Conservation (phyloP, 2,888 invertebrate genomes). For the Meiosimyza platycephala region DNA sequence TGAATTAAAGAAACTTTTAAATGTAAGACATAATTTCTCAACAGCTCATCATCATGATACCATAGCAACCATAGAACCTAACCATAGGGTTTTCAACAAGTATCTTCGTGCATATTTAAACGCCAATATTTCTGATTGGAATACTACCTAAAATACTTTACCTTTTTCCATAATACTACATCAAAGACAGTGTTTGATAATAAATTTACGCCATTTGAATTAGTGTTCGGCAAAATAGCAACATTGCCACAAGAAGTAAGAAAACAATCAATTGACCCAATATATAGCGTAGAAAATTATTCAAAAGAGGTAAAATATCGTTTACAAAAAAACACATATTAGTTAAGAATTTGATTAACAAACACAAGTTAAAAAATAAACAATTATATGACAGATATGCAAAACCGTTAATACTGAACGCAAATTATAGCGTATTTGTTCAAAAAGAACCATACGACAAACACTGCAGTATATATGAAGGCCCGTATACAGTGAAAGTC, state of each 20-base stretch:
- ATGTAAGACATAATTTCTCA: constrained; percentile 31
- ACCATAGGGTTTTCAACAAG: constrained; percentile 36
- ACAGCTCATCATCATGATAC: constrained; percentile 41
- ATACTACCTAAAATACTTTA: constrained; percentile 13
- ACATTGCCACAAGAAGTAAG: too few relatives aligned
- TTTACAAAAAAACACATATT: too few relatives aligned
- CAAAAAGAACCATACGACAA: too few relatives aligned
- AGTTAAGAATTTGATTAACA: too few relatives aligned
- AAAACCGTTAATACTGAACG: not conserved
- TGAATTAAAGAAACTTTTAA: too few relatives aligned
- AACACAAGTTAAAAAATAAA: not conserved
- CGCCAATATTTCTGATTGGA: constrained; percentile 7
- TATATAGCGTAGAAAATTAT: too few relatives aligned
- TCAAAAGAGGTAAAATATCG: too few relatives aligned
- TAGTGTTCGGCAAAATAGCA: too few relatives aligned
- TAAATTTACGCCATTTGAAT: not conserved
- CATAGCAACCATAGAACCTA: constrained; percentile 43
- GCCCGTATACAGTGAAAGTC: too few relatives aligned
- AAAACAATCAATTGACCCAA: too few relatives aligned
- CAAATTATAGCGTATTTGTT: not conserved
- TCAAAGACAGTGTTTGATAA: constrained; percentile 11
- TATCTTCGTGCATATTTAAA: not conserved
- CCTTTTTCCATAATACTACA: constrained; percentile 13
- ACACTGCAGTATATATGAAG: too few relatives aligned
- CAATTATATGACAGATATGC: constrained; percentile 6